Base-by-base conservation (phyloP, 2,113 vertebrate genomes). In the Antennarius striatus region DNA sequence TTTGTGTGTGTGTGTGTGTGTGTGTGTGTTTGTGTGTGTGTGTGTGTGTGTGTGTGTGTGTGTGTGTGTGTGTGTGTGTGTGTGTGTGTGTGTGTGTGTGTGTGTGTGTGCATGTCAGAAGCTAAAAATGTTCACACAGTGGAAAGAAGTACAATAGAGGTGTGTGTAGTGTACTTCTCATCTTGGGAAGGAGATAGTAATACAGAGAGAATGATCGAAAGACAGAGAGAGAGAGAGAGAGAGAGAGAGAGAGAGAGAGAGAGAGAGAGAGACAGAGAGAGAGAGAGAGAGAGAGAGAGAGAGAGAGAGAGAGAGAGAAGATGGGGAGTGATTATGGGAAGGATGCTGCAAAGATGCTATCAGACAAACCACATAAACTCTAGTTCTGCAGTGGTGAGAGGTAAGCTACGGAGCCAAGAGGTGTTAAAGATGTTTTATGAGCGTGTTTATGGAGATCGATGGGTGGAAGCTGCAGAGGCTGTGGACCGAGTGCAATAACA, bases 401-500 rank as follows among this genome's bases (percentile, higher is more conserved):
- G 0, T 60, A 40, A 69, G 52, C 47, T 36, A 63, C 32, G 4
- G 36, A 55, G 42, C 0, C 0, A 2, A 40, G 63, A 57, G 64
- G 71, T 63, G 72, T 68, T 71, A 59, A 62, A 81, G 50, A 36
- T 63, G 60, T 52, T 82, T 85, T 63, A 79, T 81, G 59, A 66
- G 66, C 50, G 48, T 42, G 56, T 75, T 66, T 74, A 82, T 68
- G 53, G 46, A 56, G 73, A 75, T 79, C 74, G n/a, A 69, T 79
- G 63, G 16, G 62, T 64, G 57, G 61, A 51, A 70, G 58, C 62
- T 53, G 15, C 30, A 13, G 56, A 11, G 42, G 40, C 2, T 43
- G 42, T 12, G 11, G 32, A 36, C 32, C 32, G 32, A 36, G 32
- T 36, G 32, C 32, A 36, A 36, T 36, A 36, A 36, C 32, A 36